Percentiles rank a stretch among this genome's conserved stretches.
Conservation (phyloP, 92 coral and sea anemone species). For the Paramuricea clavata region DNA sequence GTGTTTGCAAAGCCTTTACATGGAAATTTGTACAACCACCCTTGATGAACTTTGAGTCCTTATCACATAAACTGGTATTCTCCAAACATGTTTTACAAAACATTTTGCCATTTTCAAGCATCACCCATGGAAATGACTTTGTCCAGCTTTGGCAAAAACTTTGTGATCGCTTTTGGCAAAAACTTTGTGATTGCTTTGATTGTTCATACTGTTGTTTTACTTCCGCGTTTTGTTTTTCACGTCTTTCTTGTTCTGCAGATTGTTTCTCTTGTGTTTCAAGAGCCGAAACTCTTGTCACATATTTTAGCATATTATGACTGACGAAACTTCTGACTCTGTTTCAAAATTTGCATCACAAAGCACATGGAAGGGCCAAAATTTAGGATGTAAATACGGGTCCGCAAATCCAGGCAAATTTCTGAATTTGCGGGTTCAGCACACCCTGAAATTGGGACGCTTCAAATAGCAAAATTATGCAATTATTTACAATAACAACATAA, state of each 20-base stretch:
- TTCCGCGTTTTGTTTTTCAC: not conserved
- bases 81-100: not conserved
- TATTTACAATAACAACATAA: too few relatives aligned
- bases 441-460: too few relatives aligned
- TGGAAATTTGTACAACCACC: conserved; percentile 2
- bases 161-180: too few relatives aligned
- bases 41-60: conserved; percentile 11
- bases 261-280: too few relatives aligned
- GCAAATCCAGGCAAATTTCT: not conserved
- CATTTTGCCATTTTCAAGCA: not conserved
- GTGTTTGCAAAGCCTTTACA: conserved; percentile 17
- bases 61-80: not conserved
- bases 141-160: not conserved
- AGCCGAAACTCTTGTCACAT: too few relatives aligned
- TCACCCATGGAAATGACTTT: conserved; percentile 1
- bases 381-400: not conserved
- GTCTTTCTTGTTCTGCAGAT: not conserved
- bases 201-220: not conserved
- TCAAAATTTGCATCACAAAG: not conserved
- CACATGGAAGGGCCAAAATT: not conserved
- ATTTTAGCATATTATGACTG: not conserved
- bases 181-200: not conserved
- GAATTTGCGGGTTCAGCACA: not conserved
- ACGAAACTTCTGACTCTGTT: not conserved
- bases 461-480: too few relatives aligned